Evolutionary conservation across 2,888 invertebrate species (phyloP).

Genomic region (Psococerastis gibbosa): DNA sequence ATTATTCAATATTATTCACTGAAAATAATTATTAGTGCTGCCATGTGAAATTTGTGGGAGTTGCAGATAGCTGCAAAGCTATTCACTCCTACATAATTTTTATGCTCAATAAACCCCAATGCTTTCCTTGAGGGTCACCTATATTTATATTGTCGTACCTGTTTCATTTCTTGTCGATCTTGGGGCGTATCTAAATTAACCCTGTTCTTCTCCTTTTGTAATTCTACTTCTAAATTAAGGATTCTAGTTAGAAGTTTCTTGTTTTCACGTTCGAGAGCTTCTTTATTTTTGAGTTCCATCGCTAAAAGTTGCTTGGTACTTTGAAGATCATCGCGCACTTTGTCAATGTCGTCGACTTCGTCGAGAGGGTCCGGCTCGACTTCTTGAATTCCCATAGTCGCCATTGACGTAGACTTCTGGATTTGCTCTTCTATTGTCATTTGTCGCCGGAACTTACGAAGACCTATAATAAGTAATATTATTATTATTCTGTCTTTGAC

Average conservation of each 20-base stretch:
- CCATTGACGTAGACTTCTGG: conserved; percentile 58
- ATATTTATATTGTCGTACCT: no score
- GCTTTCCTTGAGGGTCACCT: no score
- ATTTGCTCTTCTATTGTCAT: conserved; percentile 81
- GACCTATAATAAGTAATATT: conserved; percentile 21
- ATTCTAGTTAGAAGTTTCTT: conserved; percentile 62
- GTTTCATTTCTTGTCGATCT: conserved; percentile 16
- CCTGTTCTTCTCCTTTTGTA: conserved; percentile 43
- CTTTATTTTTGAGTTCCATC: conserved; percentile 67
- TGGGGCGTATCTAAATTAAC: not conserved
- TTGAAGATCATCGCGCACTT: conserved; percentile 68
- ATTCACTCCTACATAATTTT: no score
- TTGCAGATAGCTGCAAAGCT: no score
- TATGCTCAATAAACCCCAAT: no score
- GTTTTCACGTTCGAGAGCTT: conserved; percentile 67
- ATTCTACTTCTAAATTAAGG: conserved; percentile 60
- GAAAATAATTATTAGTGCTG: no score
- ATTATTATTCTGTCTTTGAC: no score
- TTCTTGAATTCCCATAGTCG: conserved; percentile 34
- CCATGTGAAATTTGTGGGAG: no score
- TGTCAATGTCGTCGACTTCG: conserved; percentile 82
- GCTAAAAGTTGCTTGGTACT: conserved; percentile 82
- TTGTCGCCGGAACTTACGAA: conserved; percentile 72
- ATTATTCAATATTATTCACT: no score
- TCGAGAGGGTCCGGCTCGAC: conserved; percentile 33